Evolutionary conservation across 2,888 invertebrate genomes (phyloP).

Genomic region (Sympetrum striolatum): DNA sequence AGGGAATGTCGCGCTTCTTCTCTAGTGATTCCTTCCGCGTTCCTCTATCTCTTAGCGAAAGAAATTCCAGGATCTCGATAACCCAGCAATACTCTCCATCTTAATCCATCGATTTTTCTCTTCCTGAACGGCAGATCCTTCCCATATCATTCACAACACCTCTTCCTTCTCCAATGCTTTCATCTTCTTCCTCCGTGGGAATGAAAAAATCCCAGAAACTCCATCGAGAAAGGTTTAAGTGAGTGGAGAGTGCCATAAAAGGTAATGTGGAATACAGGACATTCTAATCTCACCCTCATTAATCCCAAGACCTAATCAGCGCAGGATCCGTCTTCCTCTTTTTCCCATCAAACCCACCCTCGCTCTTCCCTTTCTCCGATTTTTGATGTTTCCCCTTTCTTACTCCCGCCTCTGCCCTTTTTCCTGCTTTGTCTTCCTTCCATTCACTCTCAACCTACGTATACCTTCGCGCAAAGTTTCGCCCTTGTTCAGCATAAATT

Average conservation of each 20-base stretch:
- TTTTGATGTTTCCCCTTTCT: neutral
- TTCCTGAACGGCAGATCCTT: neutral
- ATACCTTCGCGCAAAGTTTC: neutral
- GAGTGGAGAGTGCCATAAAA: neutral
- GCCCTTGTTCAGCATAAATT: too few relatives aligned
- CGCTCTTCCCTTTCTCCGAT: neutral
- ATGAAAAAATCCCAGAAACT: neutral
- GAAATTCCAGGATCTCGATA: neutral
- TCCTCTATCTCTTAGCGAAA: neutral
- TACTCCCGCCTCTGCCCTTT: neutral
- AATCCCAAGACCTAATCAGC: constrained; percentile 15
- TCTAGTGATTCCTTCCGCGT: neutral
- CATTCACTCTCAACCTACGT: neutral
- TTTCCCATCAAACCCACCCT: neutral
- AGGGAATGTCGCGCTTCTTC: neutral
- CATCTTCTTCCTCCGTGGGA: neutral
- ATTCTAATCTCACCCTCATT: constrained; percentile 22
- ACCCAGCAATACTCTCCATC: neutral
- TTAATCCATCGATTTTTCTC: neutral
- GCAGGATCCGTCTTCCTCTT: neutral
- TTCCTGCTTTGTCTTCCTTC: neutral
- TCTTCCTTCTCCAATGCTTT: neutral
- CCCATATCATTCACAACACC: too few relatives aligned
- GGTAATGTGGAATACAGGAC: constrained; percentile 2
- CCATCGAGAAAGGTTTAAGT: neutral